These are phyloP conservation scores for Macrotus californicus DNA, from an alignment of 2,113 vertebrate genomes.

Conservation along the genomic window DNA sequence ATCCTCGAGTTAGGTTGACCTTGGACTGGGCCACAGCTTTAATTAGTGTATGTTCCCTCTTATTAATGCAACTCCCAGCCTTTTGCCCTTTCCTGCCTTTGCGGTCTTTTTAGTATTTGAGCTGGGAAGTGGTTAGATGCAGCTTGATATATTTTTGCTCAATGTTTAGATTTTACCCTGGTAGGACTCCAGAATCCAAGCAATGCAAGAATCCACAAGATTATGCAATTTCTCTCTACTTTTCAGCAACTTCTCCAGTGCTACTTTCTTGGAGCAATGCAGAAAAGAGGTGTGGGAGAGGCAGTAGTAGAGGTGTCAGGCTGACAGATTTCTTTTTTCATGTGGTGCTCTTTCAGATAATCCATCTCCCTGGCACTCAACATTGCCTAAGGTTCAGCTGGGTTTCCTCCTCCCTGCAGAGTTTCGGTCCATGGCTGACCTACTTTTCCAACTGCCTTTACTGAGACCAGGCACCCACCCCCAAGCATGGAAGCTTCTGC, in stretches of 20 bases:
- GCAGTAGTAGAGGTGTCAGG: not conserved
- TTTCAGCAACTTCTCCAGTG: not conserved
- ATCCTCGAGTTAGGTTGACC: not conserved
- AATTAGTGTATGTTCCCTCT: constrained; percentile 8
- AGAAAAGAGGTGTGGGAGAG: not conserved
- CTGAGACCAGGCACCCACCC: not conserved
- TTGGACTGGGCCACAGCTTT: not conserved
- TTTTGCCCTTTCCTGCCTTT: not conserved
- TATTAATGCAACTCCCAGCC: not conserved
- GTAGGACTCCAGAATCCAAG: not conserved
- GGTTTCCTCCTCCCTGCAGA: not conserved
- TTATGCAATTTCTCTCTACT: not conserved
- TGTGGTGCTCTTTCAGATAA: not conserved
- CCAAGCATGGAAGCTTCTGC: not conserved
- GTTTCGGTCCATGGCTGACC: not conserved
- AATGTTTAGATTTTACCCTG: not conserved
- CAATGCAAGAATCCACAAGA: not conserved
- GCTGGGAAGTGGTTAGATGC: not conserved
- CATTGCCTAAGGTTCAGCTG: not conserved
- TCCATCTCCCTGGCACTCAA: not conserved
- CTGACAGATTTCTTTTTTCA: not conserved
- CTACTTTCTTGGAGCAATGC: constrained; percentile 26
- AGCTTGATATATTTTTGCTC: constrained; percentile 22
- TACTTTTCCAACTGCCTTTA: not conserved
- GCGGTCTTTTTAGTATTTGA: constrained; percentile 2